Evolutionary conservation across 2,888 invertebrate genomes (phyloP).

Genomic region (Mesopsocus fuscifrons): DNA sequence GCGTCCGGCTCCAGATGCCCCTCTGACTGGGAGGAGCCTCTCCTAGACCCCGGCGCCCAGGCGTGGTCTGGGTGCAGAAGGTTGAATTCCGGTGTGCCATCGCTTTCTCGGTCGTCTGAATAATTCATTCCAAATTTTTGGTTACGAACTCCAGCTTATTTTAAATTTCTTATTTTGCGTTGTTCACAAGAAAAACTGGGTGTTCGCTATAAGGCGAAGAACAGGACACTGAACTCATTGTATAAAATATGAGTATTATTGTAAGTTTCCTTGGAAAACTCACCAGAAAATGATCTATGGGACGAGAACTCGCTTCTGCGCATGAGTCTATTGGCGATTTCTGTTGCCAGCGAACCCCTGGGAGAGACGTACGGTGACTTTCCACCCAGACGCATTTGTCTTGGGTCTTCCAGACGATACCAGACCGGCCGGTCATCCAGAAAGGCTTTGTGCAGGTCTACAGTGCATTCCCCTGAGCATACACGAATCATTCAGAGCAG

Average conservation of each 20-base stretch:
- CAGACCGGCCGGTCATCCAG: conserved; percentile 76
- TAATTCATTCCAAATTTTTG: conserved; percentile 1
- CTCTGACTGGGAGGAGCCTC: conserved; percentile 80
- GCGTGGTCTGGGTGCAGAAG: conserved; percentile 74
- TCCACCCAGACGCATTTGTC: conserved; percentile 37
- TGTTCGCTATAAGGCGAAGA: no score
- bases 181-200: no score
- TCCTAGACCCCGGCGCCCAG: conserved; percentile 47
- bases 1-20: conserved; percentile 52
- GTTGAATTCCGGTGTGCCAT: conserved; percentile 31
- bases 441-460: conserved; percentile 66
- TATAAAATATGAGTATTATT: no score
- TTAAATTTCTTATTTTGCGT: no score
- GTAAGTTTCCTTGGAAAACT: conserved; percentile 2
- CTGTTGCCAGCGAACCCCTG: conserved; percentile 37
- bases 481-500: no score
- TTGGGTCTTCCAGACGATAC: conserved; percentile 72
- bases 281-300: conserved; percentile 52
- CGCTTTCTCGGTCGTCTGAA: conserved; percentile 26
- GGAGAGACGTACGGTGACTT: conserved; percentile 63
- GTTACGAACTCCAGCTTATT: conserved; percentile 1
- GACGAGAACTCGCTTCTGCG: conserved; percentile 52
- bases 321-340: conserved; percentile 40
- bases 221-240: no score
- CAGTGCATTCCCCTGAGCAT: conserved; percentile 30